Conservation (phyloP, 2,113 vertebrate genomes). For the Cochlearius cochlearius region DNA sequence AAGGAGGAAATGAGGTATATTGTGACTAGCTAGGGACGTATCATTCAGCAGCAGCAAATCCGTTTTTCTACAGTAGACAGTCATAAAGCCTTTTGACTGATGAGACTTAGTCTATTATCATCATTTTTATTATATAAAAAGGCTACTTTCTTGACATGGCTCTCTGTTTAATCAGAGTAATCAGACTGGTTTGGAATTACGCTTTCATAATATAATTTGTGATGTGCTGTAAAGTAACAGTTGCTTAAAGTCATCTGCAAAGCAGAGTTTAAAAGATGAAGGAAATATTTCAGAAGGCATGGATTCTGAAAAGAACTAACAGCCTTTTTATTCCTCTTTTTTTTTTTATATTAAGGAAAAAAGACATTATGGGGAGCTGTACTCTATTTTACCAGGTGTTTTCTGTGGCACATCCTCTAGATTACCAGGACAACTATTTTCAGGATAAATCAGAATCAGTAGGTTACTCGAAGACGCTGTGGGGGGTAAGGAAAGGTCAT, state of each 20-base stretch:
- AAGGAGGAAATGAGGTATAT: slow-evolving; percentile 75
- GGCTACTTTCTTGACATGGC: background rate
- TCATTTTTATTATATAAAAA: slow-evolving; percentile 3
- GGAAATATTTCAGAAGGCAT: slow-evolving; percentile 37
- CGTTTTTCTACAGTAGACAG: background rate
- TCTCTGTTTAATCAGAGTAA: slow-evolving; percentile 16
- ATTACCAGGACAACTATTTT: background rate
- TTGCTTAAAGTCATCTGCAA: slow-evolving; percentile 71
- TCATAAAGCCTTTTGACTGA: slow-evolving; percentile 41
- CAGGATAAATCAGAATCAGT: background rate
- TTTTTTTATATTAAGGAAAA: background rate
- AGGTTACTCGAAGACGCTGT: background rate
- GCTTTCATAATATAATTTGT: slow-evolving; percentile 23
- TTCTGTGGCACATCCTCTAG: background rate
- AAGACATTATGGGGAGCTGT: background rate
- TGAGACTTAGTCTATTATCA: slow-evolving; percentile 25
- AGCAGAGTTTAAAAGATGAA: slow-evolving; percentile 62
- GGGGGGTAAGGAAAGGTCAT: background rate
- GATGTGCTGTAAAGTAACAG: slow-evolving; percentile 6
- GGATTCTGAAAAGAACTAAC: background rate
- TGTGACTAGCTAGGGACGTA: slow-evolving; percentile 7
- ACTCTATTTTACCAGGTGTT: background rate
- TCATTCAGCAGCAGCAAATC: slow-evolving; percentile 22
- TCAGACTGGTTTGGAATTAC: background rate
- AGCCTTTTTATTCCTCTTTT: background rate